Base-by-base conservation (phyloP, 2,797 vertebrate species). In the Gobio occitaniae region DNA sequence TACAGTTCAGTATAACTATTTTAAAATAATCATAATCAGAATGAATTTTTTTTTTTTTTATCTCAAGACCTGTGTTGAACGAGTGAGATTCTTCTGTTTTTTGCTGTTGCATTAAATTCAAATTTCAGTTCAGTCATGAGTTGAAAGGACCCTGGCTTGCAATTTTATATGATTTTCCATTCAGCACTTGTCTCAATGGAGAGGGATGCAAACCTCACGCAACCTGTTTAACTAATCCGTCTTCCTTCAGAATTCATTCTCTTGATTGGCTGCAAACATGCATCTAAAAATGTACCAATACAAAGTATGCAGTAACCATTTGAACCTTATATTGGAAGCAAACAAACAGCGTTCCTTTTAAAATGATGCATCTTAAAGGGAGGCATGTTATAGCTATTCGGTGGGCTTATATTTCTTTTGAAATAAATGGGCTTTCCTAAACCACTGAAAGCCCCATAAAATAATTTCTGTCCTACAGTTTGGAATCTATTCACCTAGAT, bases 401-500 rank as follows among this genome's bases (percentile, higher is more conserved):
- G 19, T 61, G 5, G 19, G 13, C 36, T 63, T 63, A 29, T 29
- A 25, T 25, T 29, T 21, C 41, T 78, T 78, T 38, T 87, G 0
- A 36, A 75, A 78, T 75, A 72, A 59, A 80, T 52, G 61, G 78
- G 50, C 82, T 76, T 84, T 80, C 69, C 66, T 71, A 78, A 56
- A 69, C 69, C 44, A 36, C 83, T 80, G 21, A 68, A 78, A 69
- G 47, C 25, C 74, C 71, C 54, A 63, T 75, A 48, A 54, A 84
- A 66, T 71, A 25, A 54, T 56, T 17, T 56, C 16, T 38, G 38
- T 77, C n/a, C 79, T 85, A 81, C 63, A 63, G 48, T 66, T 86
- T 69, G 50, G 61, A 76, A 82, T 80, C 47, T 61, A 25, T 87
- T 83, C 78, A 88, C 63, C 69, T 76, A 83, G 65, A 61, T 72